phyloP scores from a whole-genome alignment of 2,113 vertebrate genomes.

The Macrotis lagotis region DNA sequence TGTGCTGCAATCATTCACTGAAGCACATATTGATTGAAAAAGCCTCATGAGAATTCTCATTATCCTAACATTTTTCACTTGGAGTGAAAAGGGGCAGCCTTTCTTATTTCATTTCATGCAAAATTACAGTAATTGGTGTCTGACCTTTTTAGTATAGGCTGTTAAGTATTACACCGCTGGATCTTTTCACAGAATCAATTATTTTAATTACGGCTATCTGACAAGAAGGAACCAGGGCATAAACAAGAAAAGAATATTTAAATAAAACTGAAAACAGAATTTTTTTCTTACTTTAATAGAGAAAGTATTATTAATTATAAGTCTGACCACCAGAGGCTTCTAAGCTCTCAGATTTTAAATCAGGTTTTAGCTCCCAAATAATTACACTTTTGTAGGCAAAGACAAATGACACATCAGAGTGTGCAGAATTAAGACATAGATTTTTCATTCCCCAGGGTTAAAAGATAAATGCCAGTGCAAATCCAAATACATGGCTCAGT shows the following conservation, averaged over 20 bases:
- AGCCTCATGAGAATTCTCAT: slow-evolving; percentile 74
- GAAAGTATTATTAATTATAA: slow-evolving; percentile 69
- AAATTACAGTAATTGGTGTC: slow-evolving; percentile 84
- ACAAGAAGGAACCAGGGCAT: slow-evolving; percentile 70
- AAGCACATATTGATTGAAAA: slow-evolving; percentile 80
- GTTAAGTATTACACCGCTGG: slow-evolving; percentile 74
- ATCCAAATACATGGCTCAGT: slow-evolving; percentile 4
- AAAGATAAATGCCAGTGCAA: slow-evolving; percentile 25
- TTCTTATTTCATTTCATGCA: slow-evolving; percentile 82
- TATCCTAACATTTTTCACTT: slow-evolving; percentile 74
- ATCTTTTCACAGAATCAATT: slow-evolving; percentile 81
- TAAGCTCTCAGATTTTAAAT: slow-evolving; percentile 68
- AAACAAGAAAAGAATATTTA: slow-evolving; percentile 80
- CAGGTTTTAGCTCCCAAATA: slow-evolving; percentile 66
- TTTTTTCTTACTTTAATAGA: slow-evolving; percentile 51
- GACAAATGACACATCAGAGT: slow-evolving; percentile 51
- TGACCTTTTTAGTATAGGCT: slow-evolving; percentile 80
- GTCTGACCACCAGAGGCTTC: slow-evolving; percentile 47
- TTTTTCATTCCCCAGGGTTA: not conserved
- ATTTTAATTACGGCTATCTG: slow-evolving; percentile 83
- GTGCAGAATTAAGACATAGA: slow-evolving; percentile 6
- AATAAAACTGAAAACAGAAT: slow-evolving; percentile 76
- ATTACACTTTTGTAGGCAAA: slow-evolving; percentile 64
- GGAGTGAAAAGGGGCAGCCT: slow-evolving; percentile 70
- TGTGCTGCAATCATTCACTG: slow-evolving; percentile 71